phyloP scores from a whole-genome alignment of 2,113 vertebrate species.

The Monarcha castaneiventris region DNA sequence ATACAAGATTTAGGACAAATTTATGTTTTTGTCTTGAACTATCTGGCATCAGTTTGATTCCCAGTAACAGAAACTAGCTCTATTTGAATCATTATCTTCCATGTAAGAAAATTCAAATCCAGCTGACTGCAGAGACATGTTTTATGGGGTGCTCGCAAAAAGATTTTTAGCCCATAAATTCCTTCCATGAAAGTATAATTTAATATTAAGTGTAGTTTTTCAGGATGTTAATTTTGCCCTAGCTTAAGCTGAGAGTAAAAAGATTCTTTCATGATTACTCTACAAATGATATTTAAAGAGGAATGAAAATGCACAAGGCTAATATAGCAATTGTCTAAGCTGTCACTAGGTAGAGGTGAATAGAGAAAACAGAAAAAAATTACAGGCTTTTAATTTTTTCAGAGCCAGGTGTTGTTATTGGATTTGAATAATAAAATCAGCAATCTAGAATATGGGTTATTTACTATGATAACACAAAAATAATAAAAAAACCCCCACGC shows the following conservation, averaged over 20 bases:
- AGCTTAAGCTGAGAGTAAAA: not conserved
- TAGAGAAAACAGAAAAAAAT: not conserved
- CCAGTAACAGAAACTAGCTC: not conserved
- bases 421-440: not conserved
- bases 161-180: not conserved
- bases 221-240: not conserved
- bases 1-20: not conserved
- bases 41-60: not conserved
- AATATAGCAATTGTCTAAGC: not conserved
- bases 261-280: not conserved
- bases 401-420: not conserved
- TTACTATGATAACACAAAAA: not conserved
- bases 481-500: not conserved
- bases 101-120: not conserved
- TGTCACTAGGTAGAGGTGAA: not conserved
- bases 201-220: not conserved
- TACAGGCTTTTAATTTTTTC: not conserved
- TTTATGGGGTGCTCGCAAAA: not conserved
- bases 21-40: not conserved
- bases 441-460: not conserved
- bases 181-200: not conserved
- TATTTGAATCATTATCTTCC: not conserved
- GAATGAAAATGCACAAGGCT: not conserved
- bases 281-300: not conserved
- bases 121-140: not conserved